Conservation (phyloP, 1,140 invertebrate genomes). For the Drosophila fuyamai region DNA sequence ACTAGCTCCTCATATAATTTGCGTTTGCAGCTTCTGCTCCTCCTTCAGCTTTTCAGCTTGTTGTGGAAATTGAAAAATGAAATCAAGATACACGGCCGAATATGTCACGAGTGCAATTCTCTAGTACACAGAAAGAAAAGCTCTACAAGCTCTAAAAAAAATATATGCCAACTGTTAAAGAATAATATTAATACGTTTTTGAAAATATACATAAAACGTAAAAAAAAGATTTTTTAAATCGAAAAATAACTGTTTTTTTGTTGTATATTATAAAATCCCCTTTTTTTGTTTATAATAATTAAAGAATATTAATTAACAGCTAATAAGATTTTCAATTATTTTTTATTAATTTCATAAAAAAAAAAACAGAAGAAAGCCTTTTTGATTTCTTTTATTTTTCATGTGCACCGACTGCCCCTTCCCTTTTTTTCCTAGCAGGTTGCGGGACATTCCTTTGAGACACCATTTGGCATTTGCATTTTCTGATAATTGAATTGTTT, state of each 20-base stretch:
- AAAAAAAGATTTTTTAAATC: no score
- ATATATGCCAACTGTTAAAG: no score
- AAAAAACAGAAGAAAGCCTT: not conserved
- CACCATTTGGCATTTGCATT: slow-evolving; percentile 79
- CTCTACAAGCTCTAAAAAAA: not conserved
- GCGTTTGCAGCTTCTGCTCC: slow-evolving; percentile 54
- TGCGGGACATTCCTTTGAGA: slow-evolving; percentile 51
- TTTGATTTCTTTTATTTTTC: not conserved
- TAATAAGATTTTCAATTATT: not conserved
- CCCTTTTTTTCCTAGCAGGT: slow-evolving; percentile 15
- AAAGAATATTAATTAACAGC: no score
- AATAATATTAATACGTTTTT: no score
- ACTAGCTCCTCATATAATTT: slow-evolving; percentile 66
- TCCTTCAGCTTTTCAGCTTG: slow-evolving; percentile 25
- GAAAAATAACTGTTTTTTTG: no score
- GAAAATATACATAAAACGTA: no score
- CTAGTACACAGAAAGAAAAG: slow-evolving; percentile 14
- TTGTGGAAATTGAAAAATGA: slow-evolving; percentile 80
- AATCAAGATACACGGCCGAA: slow-evolving; percentile 76
- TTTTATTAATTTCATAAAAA: not conserved
- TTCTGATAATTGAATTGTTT: slow-evolving; percentile 79
- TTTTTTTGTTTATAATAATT: no score
- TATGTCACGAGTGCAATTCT: slow-evolving; percentile 79
- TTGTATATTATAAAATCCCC: no score
- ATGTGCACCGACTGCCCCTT: not conserved